Base-by-base conservation (phyloP, 1,140 invertebrate genomes). In the Venturia canescens region DNA sequence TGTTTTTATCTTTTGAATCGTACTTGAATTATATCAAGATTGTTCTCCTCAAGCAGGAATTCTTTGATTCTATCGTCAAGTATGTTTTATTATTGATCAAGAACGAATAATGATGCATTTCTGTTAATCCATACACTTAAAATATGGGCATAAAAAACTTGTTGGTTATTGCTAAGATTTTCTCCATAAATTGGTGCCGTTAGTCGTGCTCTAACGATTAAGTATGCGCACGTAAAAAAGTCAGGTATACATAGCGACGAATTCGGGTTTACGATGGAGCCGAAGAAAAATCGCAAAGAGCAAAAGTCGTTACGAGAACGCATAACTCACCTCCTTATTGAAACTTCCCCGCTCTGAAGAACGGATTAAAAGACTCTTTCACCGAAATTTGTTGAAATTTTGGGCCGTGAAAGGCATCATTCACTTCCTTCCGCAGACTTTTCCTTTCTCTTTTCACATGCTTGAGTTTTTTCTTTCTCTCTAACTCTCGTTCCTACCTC, bases 301-400 rank as follows among this genome's bases (percentile, higher is more conserved):
- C 18, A 85, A 85, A 84, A 83, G 80, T 84, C 84, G 85, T 90
- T 89, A 89, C 83, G 84, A 84, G 79, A 74, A 82, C 78, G 75
- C 83, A 89, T 89, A 89, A 88, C 84, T 89, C 87, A 89, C 77
- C 48, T 74, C 79, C 82, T 89, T 88, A 88, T 89, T 89, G 88
- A 88, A 89, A 87, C 84, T 86, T 85, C 82, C 80, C 74, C 83
- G 38, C 29, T 0, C 72, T 21, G n/a, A 70, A 78, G 85, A 86
- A 88, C 85, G 84, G 88, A 89, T 89, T 89, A 87, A 69, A 69
- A 87, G 87, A 89, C 84, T 83, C 82, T 85, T 78, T 83, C 77
- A 84, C 84, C 29, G 76, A 83, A 88, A 88, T 88, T 88, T 86
- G 87, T 87, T 85, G 85, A 87, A 88, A 87, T 88, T 88, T 88